phyloP scores from a whole-genome alignment of 2,797 vertebrate species.

The Oceanodroma leucorhoa region DNA sequence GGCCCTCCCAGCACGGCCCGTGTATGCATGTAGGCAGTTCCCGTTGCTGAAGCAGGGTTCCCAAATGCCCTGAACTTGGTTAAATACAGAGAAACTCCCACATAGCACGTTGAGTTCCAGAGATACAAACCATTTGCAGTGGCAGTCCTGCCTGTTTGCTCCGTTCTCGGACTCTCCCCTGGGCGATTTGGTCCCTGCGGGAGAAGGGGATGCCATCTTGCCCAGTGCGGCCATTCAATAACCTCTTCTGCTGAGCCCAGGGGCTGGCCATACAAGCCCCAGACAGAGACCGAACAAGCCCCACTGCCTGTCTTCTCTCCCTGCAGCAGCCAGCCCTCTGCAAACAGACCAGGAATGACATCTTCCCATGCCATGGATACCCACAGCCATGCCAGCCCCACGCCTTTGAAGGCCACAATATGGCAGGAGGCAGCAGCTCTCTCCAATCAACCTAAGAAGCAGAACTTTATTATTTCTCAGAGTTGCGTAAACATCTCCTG shows the following conservation, averaged over 20 bases:
- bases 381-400: not conserved
- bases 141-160: not conserved
- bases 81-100: not conserved
- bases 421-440: not conserved
- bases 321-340: not conserved
- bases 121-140: not conserved
- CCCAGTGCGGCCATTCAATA: not conserved
- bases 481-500: not conserved
- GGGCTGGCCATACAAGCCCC: not conserved
- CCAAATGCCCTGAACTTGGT: not conserved
- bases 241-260: not conserved
- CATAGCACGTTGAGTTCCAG: rapidly evolving
- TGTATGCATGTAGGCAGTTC: not conserved
- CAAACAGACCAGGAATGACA: not conserved
- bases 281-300: not conserved
- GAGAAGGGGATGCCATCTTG: not conserved
- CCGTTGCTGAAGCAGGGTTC: not conserved
- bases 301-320: not conserved
- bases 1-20: not conserved
- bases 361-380: not conserved
- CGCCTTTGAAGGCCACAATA: not conserved
- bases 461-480: not conserved
- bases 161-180: not conserved
- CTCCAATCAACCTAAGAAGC: not conserved
- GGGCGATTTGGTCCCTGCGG: not conserved